A percentile compares a stretch with the other conserved stretches of the same genome.
Evolutionary conservation across 2,113 vertebrate species (phyloP).

Genomic region (Clarias magur): DNA sequence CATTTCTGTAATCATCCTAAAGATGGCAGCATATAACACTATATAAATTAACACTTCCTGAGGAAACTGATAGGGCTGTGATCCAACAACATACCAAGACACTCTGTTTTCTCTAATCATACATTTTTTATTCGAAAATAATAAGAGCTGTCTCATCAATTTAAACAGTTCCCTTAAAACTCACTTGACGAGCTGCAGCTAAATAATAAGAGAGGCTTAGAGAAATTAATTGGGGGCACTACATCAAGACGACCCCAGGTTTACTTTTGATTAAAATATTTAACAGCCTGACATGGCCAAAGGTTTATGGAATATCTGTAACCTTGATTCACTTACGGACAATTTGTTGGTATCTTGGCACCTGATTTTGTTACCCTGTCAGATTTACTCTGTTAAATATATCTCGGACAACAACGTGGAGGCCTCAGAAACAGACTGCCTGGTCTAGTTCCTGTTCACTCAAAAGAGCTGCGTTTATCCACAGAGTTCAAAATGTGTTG

Average conservation of each 20-base stretch:
- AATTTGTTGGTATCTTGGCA: conserved; percentile 1
- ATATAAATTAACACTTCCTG: background rate
- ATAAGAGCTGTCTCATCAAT: background rate
- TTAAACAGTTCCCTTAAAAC: background rate
- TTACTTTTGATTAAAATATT: background rate
- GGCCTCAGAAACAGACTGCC: background rate
- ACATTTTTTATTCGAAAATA: background rate
- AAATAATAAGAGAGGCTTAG: background rate
- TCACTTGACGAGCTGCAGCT: too few species aligned
- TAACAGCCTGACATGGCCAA: background rate
- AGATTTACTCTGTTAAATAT: conserved; percentile 10
- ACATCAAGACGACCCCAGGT: background rate
- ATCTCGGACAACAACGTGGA: background rate
- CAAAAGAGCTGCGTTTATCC: conserved; percentile 3
- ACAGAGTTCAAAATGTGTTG: conserved; percentile 20
- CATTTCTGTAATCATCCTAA: conserved; percentile 24
- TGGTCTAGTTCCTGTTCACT: background rate
- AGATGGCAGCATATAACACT: conserved; percentile 42
- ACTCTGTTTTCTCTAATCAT: background rate
- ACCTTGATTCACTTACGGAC: conserved; percentile 8
- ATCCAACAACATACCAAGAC: background rate
- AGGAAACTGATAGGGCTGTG: background rate
- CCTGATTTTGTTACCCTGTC: background rate
- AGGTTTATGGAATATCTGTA: background rate
- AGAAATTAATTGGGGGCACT: background rate